Percentiles rank a stretch among this genome's conserved stretches.
phyloP scores from a whole-genome alignment of 2,113 vertebrate genomes.

The Solea solea region DNA sequence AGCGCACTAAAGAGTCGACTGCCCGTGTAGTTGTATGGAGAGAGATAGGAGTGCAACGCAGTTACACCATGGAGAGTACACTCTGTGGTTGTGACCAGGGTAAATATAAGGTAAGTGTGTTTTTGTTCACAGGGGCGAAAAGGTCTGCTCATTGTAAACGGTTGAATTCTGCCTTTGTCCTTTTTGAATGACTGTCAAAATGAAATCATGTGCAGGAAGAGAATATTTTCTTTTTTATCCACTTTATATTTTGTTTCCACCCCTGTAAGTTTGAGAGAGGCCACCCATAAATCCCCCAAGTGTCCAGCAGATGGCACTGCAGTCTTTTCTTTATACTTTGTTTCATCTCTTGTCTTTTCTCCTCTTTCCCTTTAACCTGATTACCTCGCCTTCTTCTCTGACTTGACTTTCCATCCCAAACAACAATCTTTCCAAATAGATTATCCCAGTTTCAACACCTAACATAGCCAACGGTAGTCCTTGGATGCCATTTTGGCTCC shows the following conservation, averaged over 20 bases:
- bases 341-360: conserved; percentile 6
- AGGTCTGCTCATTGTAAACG: not conserved
- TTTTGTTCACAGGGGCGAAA: not conserved
- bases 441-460: conserved; percentile 60
- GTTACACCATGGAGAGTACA: conserved; percentile 99
- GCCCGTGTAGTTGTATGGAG: conserved; percentile 97
- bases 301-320: conserved; percentile 67
- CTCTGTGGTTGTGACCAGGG: conserved; percentile 98
- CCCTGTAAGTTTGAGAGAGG: no score
- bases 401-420: conserved; percentile 22
- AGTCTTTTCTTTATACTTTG: conserved; percentile 13
- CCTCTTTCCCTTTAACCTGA: conserved; percentile 14
- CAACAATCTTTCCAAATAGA: conserved; percentile 24
- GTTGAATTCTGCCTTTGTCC: no score
- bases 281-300: not conserved
- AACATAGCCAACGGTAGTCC: conserved; percentile 25
- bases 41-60: conserved; percentile 95
- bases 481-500: conserved; percentile 52
- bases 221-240: no score
- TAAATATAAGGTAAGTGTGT: conserved; percentile 90
- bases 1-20: conserved; percentile 97
- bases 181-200: no score
- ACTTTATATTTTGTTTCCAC: no score
- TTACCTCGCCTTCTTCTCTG: conserved; percentile 8
- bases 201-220: no score